These are phyloP conservation scores for Lucinisca nassula DNA, from an alignment of 2,888 invertebrate genomes.

Conservation along the genomic window DNA sequence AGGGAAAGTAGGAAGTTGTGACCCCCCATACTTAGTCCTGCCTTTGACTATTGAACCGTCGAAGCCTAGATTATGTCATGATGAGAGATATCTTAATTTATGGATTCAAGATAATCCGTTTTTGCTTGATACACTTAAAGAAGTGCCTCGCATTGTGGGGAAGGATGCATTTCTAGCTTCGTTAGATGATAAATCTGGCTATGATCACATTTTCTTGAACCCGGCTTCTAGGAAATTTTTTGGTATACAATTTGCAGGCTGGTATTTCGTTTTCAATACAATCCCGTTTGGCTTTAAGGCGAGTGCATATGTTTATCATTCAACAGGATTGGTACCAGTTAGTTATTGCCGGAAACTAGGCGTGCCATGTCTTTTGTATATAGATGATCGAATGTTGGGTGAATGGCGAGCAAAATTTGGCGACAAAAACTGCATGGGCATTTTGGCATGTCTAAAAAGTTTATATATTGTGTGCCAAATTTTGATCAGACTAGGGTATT, in stretches of 20 bases:
- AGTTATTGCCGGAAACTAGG: slow-evolving; percentile 20
- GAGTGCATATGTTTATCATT: slow-evolving; percentile 37
- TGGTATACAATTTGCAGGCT: slow-evolving; percentile 48
- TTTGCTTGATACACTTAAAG: slow-evolving; percentile 37
- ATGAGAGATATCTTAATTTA: slow-evolving; percentile 49
- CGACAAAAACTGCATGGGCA: neutral
- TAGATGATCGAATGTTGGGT: slow-evolving; percentile 38
- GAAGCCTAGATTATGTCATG: slow-evolving; percentile 57
- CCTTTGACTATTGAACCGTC: slow-evolving; percentile 49
- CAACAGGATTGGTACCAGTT: slow-evolving; percentile 8
- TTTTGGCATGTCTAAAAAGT: slow-evolving; percentile 11
- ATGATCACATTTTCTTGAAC: slow-evolving; percentile 41
- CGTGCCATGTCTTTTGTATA: slow-evolving; percentile 19
- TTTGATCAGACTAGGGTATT: slow-evolving; percentile 42
- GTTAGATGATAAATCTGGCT: slow-evolving; percentile 55
- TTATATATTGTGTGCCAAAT: slow-evolving; percentile 40
- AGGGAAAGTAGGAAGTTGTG: slow-evolving; percentile 31
- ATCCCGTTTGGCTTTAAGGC: slow-evolving; percentile 52
- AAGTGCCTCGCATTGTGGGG: slow-evolving; percentile 39
- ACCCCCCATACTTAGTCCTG: slow-evolving; percentile 41
- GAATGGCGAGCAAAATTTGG: neutral
- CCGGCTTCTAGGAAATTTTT: slow-evolving; percentile 28
- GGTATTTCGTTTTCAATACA: slow-evolving; percentile 39
- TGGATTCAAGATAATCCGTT: slow-evolving; percentile 47
- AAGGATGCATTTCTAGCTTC: slow-evolving; percentile 19